Conservation (phyloP, 2,797 vertebrate genomes). For the Steatocranus sp. region DNA sequence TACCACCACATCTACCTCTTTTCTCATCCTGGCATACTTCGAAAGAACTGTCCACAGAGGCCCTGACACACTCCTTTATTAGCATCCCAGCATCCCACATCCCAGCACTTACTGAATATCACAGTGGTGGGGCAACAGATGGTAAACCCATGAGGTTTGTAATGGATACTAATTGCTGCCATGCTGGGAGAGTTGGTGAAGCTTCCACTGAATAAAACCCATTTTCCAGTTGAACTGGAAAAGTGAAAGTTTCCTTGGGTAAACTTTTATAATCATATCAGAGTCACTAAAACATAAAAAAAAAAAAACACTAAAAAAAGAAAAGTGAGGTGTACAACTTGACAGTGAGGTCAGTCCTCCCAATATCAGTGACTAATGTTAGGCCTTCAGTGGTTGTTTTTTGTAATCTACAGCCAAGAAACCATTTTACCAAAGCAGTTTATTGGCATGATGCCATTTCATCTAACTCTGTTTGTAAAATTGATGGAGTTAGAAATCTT, state of each 20-base stretch:
- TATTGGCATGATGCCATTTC: not conserved
- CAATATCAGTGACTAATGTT: not conserved
- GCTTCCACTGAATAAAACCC: slow-evolving; percentile 15
- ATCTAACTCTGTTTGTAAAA: not conserved
- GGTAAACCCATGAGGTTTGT: slow-evolving; percentile 49
- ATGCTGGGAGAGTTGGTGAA: slow-evolving; percentile 26
- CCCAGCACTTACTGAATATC: slow-evolving; percentile 48
- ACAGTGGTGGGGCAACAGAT: slow-evolving; percentile 23
- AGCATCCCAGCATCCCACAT: slow-evolving; percentile 53
- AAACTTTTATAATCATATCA: not conserved
- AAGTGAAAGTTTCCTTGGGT: not conserved
- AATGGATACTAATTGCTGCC: slow-evolving; percentile 60
- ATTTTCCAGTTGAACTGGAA: not conserved
- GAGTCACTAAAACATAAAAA: not conserved
- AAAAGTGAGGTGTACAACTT: not conserved
- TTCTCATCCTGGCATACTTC: slow-evolving; percentile 35
- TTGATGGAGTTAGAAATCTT: not conserved
- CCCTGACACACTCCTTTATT: slow-evolving; percentile 55
- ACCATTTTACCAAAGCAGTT: not conserved
- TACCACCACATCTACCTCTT: slow-evolving; percentile 4
- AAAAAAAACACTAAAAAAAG: not conserved
- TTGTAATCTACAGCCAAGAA: not conserved
- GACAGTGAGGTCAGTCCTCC: not conserved
- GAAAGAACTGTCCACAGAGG: slow-evolving; percentile 33
- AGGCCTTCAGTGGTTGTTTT: not conserved